Evolutionary conservation across 2,113 vertebrate genomes (phyloP), one percentile per base, ranked within the genome.

Genomic region (Andinoacara biseriatus): DNA sequence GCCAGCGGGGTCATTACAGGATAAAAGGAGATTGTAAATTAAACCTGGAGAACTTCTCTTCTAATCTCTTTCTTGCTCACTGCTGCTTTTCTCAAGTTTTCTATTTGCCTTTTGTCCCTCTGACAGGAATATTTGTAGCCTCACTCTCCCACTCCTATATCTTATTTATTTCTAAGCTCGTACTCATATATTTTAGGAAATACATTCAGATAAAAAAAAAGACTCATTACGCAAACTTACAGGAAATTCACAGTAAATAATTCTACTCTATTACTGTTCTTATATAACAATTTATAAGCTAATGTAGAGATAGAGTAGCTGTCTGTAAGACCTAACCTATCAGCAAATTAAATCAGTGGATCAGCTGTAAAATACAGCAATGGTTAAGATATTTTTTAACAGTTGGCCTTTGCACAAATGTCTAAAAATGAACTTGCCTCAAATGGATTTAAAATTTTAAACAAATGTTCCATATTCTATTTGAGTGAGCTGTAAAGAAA

Each of bases 21-120:
- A 85, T 83, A 65, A 86, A 86, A 31, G 58, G 17, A 86, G 76
- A 90, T 74, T 79, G 78, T 84, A 86, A 89, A 86, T 92, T 78
- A 90, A 82, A 89, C 77, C 54, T 40, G 46, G 13, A 31, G 67
- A 85, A 85, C 59, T 81, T 87, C 52, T 72, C 65, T 56, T 56
- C 67, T 80, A 80, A 88, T 87, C 76, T 87, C 72, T 79, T 54
- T 62, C 26, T n/a, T 74, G 26, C 58, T 82, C 60, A 56, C 62
- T 2, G 15, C 38, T 31, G 56, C 54, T 72, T 46, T 59, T 18
- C 58, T 58, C 43, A 78, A 58, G n/a, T 80, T 86, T 76, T 58
- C 6, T 7, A 35, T 8, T 58, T 57, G 56, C 56, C n/a, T 11
- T 40, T 52, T 15, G 5, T 13, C 26, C 26, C 5, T 59, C 1